phyloP scores from a whole-genome alignment of 2,797 vertebrate species.

The Nannoperca obscura region DNA sequence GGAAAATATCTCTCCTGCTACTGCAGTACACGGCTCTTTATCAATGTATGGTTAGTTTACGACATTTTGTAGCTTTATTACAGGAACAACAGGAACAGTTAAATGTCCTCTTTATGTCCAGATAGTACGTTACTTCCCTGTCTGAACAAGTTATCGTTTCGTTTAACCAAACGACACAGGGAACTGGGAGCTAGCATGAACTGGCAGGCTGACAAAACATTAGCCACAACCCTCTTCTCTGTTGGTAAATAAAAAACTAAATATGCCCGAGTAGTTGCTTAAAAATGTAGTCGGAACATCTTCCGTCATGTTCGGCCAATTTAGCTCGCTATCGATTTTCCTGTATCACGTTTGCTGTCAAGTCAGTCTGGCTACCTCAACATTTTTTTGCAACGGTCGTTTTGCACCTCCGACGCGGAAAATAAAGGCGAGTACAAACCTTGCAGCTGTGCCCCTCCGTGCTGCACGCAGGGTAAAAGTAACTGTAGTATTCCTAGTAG shows the following conservation, averaged over 20 bases:
- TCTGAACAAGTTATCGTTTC: slow-evolving; percentile 37
- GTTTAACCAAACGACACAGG: slow-evolving; percentile 28
- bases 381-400: slow-evolving; percentile 31
- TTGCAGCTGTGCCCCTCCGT: slow-evolving; percentile 93
- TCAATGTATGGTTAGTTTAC: fast-evolving
- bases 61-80: neutral
- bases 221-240: slow-evolving; percentile 13
- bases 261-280: neutral
- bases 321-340: neutral
- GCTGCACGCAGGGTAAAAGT: slow-evolving; percentile 88
- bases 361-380: slow-evolving; percentile 60
- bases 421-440: slow-evolving; percentile 80
- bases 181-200: slow-evolving; percentile 71
- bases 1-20: slow-evolving; percentile 25
- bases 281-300: neutral
- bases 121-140: neutral
- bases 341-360: slow-evolving; percentile 57
- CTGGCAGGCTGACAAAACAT: slow-evolving; percentile 66
- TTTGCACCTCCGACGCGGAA: slow-evolving; percentile 16
- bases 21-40: neutral
- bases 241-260: neutral
- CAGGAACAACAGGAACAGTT: fast-evolving
- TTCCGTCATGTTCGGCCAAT: neutral
- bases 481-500: slow-evolving; percentile 92
- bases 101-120: neutral